Evolutionary conservation across 2,113 vertebrate species (phyloP).

Genomic region (Struthio camelus): DNA sequence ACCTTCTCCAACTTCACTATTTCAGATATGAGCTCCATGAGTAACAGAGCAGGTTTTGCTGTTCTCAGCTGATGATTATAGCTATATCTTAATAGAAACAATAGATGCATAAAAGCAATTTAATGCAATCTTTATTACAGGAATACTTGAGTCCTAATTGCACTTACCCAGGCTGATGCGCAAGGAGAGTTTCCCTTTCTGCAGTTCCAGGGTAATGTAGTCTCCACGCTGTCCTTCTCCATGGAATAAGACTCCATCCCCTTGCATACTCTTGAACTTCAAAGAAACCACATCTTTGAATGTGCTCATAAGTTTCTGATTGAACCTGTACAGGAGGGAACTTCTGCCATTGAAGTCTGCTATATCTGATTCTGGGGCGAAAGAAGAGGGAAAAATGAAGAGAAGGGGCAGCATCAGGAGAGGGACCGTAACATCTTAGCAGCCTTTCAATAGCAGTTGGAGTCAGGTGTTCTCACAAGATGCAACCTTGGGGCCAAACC

Average conservation of each 20-base stretch:
- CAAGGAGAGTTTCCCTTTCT: conserved; percentile 87
- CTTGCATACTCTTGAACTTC: conserved; percentile 93
- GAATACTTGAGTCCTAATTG: neutral
- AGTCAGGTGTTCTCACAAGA: neutral
- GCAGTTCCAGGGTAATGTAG: conserved; percentile 93
- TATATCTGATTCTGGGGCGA: conserved; percentile 86
- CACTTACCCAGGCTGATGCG: conserved; percentile 90
- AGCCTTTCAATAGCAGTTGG: neutral
- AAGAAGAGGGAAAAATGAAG: neutral
- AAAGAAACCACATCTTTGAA: conserved; percentile 97
- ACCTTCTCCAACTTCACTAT: neutral
- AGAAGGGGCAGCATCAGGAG: neutral
- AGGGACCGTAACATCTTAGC: neutral
- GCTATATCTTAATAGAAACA: neutral
- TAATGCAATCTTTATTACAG: neutral
- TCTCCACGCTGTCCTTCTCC: conserved; percentile 95
- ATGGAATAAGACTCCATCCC: conserved; percentile 93
- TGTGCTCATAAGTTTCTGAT: conserved; percentile 97
- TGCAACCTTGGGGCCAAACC: neutral
- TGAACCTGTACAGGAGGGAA: conserved; percentile 97
- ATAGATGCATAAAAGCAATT: neutral
- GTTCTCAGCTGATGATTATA: neutral
- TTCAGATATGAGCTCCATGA: neutral
- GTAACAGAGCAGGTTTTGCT: neutral
- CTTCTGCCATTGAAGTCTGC: conserved; percentile 96